These are phyloP conservation scores for Lasius platythorax DNA, from an alignment of 2,888 invertebrate species.

Conservation along the genomic window DNA sequence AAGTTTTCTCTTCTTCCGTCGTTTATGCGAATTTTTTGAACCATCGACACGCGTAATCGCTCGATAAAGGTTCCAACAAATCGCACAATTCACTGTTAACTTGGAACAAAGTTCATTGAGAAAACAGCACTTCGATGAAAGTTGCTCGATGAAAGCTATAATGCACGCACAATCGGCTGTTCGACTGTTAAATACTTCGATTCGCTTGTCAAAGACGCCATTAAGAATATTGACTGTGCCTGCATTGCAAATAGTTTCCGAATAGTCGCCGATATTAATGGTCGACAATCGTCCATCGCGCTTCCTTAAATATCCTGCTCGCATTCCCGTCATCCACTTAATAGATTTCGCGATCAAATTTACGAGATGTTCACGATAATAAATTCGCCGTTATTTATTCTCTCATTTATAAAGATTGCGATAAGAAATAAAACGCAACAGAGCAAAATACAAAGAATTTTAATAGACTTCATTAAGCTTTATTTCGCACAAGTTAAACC, in stretches of 20 bases:
- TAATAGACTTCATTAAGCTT: slow-evolving; percentile 9
- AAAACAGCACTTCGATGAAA: slow-evolving; percentile 63
- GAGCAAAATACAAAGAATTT: neutral
- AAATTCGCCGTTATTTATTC: slow-evolving; percentile 13
- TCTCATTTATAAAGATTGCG: neutral
- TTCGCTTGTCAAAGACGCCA: slow-evolving; percentile 16
- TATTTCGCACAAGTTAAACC: neutral
- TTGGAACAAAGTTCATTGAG: slow-evolving; percentile 39
- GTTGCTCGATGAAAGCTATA: slow-evolving; percentile 19
- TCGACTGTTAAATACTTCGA: slow-evolving; percentile 10
- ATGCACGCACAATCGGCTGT: neutral
- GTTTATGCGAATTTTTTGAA: neutral
- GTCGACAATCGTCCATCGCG: slow-evolving; percentile 3
- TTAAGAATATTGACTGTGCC: slow-evolving; percentile 36
- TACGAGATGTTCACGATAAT: neutral
- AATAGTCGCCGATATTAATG: slow-evolving; percentile 20
- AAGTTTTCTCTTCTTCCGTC: neutral
- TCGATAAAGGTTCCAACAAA: neutral
- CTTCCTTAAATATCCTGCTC: neutral
- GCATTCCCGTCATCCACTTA: neutral
- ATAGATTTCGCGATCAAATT: slow-evolving; percentile 9
- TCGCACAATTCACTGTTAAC: slow-evolving; percentile 19
- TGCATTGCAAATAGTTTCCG: neutral
- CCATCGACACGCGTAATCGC: slow-evolving; percentile 17
- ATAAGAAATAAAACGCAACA: neutral